Base-by-base conservation (phyloP, 2,113 vertebrate species). In the Pleuronectes platessa region DNA sequence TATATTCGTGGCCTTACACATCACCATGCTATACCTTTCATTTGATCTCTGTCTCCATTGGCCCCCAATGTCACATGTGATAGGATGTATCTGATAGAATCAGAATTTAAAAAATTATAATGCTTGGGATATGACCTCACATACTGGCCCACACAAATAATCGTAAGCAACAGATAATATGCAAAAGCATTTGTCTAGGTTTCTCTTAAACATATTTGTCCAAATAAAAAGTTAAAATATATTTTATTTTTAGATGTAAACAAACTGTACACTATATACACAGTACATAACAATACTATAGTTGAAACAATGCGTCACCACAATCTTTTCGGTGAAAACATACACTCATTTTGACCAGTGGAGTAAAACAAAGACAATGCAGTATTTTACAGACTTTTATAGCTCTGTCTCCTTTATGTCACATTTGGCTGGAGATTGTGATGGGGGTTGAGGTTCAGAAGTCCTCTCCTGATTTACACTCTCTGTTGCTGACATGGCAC, bases 381-480 rank as follows among this genome's bases (percentile, higher is more conserved):
- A 18, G 7, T 23, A 5, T 17, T 20, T 18, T 17, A 2, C 12
- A 37, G 47, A 51, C 3, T 18, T 5, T 84, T 79, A 93, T 7
- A 94, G 84, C 24, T 89, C 92, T 1, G 93, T 95, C 76, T 95
- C 94, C 81, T 91, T 94, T 13, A 92, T 68, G 17, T 65, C 35
- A 24, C 21, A 4, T 45, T 2, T 63, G 47, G 54, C 54, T 37
- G 47, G 13, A 24, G 53, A 55, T n/a, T 69, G 79, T 47, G 55
- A 4, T 2, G 11, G 26, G 14, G 2, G n/a, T n/a, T 56, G 81
- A 76, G 56, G 54, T 45, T 73, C 66, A 62, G 58, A 47, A 18
- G 26, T 53, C 18, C 62, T 74, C 27, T 70, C 60, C 21, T 7
- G 59, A 5, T 71, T 53, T 35, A 1, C 49, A 0, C 2, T 24